A percentile compares a stretch with the other conserved stretches of the same genome.
These are phyloP conservation scores for Carassius gibelio DNA, from an alignment of 2,113 vertebrate species.

Conservation along the genomic window DNA sequence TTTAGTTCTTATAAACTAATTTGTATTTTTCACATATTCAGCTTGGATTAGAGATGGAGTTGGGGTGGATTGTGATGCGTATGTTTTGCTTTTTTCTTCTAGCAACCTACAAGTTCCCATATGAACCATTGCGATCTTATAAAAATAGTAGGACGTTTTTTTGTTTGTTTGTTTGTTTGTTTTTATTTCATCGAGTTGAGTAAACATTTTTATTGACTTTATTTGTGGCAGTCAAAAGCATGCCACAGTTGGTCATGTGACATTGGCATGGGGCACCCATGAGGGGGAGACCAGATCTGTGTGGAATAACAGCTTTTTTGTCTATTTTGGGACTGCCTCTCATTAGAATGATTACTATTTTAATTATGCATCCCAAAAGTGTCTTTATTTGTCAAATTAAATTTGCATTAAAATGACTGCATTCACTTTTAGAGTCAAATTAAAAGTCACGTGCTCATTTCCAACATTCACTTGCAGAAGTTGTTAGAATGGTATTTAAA, in stretches of 20 bases:
- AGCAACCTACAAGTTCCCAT: no score
- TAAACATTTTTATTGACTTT: neutral
- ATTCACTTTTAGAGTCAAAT: neutral
- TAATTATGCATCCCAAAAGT: neutral
- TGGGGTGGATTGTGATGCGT: no score
- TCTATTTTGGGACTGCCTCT: neutral
- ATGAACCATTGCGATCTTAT: no score
- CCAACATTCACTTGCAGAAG: neutral
- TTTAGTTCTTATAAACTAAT: no score
- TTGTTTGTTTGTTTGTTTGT: no score
- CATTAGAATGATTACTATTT: neutral
- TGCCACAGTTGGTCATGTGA: conserved; percentile 2
- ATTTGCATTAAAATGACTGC: neutral
- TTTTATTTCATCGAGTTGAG: neutral
- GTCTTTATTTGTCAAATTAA: neutral
- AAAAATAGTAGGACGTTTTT: no score
- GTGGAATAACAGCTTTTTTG: no score
- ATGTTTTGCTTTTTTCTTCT: no score
- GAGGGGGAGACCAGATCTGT: no score
- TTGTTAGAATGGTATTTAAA: neutral
- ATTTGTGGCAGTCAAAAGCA: no score
- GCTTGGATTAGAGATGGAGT: no score
- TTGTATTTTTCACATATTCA: no score
- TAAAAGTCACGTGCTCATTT: neutral
- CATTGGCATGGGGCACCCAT: neutral